Conservation (phyloP, 2,888 invertebrate species). For the Agrilus mali region DNA sequence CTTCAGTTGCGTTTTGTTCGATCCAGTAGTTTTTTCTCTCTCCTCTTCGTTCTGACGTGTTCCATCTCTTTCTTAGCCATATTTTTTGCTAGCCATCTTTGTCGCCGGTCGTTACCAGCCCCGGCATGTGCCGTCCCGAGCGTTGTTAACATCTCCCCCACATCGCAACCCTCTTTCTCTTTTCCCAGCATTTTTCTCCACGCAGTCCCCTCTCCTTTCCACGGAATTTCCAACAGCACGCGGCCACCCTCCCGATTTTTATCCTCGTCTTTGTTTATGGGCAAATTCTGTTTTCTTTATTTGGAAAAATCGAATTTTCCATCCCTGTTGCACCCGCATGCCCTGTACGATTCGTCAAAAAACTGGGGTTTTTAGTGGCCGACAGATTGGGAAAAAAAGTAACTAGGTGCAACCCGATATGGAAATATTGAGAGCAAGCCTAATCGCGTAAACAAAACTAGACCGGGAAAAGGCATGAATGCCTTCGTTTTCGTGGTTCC, state of each 20-base stretch:
- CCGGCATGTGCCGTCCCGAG: background rate
- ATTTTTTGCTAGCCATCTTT: slow-evolving; percentile 1
- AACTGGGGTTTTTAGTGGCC: too few species aligned
- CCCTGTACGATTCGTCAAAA: too few species aligned
- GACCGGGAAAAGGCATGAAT: too few species aligned
- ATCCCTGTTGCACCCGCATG: too few species aligned
- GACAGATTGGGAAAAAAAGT: too few species aligned
- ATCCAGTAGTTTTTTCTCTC: slow-evolving; percentile 7
- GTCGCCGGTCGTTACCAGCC: background rate
- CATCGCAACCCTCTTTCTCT: slow-evolving; percentile 1
- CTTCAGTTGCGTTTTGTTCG: background rate
- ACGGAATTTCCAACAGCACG: background rate
- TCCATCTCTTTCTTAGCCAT: slow-evolving; percentile 7
- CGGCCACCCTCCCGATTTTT: slow-evolving; percentile 1
- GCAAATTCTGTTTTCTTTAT: too few species aligned
- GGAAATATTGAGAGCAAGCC: too few species aligned
- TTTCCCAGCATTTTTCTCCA: background rate
- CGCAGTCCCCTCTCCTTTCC: background rate
- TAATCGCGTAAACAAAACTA: too few species aligned
- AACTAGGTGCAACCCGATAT: too few species aligned
- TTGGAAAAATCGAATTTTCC: too few species aligned
- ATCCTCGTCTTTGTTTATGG: background rate
- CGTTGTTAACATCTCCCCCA: background rate
- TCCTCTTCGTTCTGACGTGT: slow-evolving; percentile 4
- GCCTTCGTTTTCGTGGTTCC: too few species aligned